These are phyloP conservation scores for Branchipolynoe longqiensis DNA, from an alignment of 2,888 invertebrate species.

Conservation along the genomic window DNA sequence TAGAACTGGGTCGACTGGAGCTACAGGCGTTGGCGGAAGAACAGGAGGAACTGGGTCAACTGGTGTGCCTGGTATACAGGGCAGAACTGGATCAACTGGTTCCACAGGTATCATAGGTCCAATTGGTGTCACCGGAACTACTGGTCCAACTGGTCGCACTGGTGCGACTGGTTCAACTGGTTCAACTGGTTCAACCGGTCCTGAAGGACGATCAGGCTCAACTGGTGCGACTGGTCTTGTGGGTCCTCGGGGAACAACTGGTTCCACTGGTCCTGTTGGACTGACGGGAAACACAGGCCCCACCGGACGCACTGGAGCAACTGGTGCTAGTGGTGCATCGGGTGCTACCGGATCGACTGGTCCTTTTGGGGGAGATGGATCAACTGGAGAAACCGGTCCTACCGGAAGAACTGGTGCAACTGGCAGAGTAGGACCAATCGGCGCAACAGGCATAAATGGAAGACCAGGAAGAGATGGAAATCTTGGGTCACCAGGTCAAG, in stretches of 20 bases:
- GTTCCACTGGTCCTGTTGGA: constrained; percentile 60
- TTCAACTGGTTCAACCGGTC: constrained; percentile 55
- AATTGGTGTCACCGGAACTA: constrained; percentile 60
- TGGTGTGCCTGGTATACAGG: constrained; percentile 55
- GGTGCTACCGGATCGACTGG: constrained; percentile 62
- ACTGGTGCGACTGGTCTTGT: constrained; percentile 60
- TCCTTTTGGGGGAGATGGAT: constrained; percentile 57
- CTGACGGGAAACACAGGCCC: constrained; percentile 62
- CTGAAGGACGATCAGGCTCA: constrained; percentile 46
- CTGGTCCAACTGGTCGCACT: constrained; percentile 60
- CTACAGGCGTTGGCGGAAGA: constrained; percentile 52
- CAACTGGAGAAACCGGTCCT: constrained; percentile 58
- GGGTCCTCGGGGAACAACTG: constrained; percentile 60
- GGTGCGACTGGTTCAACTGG: constrained; percentile 59
- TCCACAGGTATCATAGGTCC: constrained; percentile 52
- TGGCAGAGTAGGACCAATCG: constrained; percentile 53
- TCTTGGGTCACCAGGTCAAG: constrained; percentile 57
- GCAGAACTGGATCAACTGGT: constrained; percentile 55
- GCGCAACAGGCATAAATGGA: constrained; percentile 49
- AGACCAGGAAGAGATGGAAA: constrained; percentile 57
- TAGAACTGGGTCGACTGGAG: constrained; percentile 50
- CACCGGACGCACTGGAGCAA: constrained; percentile 59
- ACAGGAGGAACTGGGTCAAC: constrained; percentile 53
- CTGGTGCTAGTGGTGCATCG: constrained; percentile 59
- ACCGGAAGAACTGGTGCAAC: constrained; percentile 57